Evolutionary conservation across 2,888 invertebrate genomes (phyloP).

Genomic region (Parnassius glacialis): DNA sequence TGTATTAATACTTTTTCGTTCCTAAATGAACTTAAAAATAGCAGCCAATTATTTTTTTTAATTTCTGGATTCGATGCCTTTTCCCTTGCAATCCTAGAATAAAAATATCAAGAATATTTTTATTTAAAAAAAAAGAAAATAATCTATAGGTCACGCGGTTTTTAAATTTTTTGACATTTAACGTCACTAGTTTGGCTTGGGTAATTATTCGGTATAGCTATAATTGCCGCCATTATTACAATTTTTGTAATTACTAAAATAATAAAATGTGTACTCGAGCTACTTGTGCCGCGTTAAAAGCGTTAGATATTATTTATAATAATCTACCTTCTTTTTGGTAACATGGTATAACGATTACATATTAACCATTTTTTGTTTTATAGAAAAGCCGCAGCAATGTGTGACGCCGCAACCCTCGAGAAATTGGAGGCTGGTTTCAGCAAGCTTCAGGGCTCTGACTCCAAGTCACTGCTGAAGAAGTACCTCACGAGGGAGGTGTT

Average conservation of each 20-base stretch:
- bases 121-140: slow-evolving; percentile 11
- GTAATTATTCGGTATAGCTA: no score
- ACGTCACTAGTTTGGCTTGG: slow-evolving; percentile 51
- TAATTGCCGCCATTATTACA: neutral
- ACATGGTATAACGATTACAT: neutral
- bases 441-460: slow-evolving; percentile 93
- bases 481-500: slow-evolving; percentile 95
- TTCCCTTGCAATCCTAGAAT: no score
- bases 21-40: neutral
- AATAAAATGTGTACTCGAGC: slow-evolving; percentile 71
- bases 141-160: slow-evolving; percentile 18
- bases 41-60: no score
- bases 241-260: slow-evolving; percentile 13
- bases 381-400: slow-evolving; percentile 91
- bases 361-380: slow-evolving; percentile 47
- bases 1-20: neutral
- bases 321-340: slow-evolving; percentile 30
- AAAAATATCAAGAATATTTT: neutral
- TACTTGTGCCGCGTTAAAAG: slow-evolving; percentile 74
- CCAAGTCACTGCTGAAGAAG: slow-evolving; percentile 98
- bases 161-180: slow-evolving; percentile 13
- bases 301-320: slow-evolving; percentile 58
- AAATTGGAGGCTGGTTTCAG: slow-evolving; percentile 95
- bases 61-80: no score
- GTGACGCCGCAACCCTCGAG: slow-evolving; percentile 94